Conservation (phyloP, 2,888 invertebrate genomes). For the Nasonovia ribisnigri region DNA sequence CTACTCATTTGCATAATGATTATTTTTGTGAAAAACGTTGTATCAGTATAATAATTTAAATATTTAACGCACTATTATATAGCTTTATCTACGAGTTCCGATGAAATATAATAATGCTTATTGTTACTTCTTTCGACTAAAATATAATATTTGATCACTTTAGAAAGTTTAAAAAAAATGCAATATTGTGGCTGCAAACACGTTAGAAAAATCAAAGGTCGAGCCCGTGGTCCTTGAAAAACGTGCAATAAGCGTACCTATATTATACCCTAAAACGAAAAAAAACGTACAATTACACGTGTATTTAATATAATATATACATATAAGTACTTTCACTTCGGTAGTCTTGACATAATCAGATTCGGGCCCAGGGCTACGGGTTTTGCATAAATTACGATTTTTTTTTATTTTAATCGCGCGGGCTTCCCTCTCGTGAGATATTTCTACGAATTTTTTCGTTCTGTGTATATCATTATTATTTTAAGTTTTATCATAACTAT, state of each 20-base stretch:
- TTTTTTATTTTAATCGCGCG: background rate
- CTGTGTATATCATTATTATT: background rate
- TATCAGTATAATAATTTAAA: background rate
- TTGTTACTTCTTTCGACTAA: background rate
- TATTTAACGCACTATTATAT: background rate
- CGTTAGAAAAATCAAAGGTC: constrained; percentile 39
- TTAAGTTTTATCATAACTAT: background rate
- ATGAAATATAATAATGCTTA: background rate
- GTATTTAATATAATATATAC: background rate
- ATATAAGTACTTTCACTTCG: constrained; percentile 49
- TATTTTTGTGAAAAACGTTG: background rate
- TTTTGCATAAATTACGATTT: constrained; percentile 4
- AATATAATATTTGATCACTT: background rate
- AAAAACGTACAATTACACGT: background rate
- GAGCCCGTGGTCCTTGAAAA: constrained; percentile 16
- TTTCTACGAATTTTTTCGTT: background rate
- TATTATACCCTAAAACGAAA: background rate
- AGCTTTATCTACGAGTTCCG: background rate
- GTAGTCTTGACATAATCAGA: constrained; percentile 51
- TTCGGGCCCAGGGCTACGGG: constrained; percentile 29
- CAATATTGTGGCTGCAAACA: background rate
- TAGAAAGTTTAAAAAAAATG: constrained; percentile 26
- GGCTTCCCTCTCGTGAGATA: too few relatives aligned
- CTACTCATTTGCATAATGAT: background rate
- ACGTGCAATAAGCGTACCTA: background rate